Evolutionary conservation across 1,140 invertebrate genomes (phyloP).

Genomic region (Hetaerina americana): DNA sequence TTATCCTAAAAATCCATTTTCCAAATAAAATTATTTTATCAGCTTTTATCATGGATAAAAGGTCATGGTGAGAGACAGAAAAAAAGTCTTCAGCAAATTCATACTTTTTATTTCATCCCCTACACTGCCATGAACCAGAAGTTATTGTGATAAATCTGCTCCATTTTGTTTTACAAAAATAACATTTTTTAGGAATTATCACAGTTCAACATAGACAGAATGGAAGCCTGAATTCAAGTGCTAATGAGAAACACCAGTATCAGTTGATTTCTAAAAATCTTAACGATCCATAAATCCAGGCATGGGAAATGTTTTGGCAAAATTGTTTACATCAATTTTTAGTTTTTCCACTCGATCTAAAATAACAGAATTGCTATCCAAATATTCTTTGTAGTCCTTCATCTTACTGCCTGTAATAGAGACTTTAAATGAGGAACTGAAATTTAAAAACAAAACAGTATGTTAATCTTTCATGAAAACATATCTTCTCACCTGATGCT

Average conservation of each 20-base stretch:
- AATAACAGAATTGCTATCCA: conserved; percentile 30
- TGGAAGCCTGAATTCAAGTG: background rate
- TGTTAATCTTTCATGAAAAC: too few species aligned
- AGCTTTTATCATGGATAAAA: too few species aligned
- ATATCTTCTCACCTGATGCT: conserved; percentile 22
- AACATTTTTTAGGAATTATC: background rate
- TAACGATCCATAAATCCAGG: conserved; percentile 37
- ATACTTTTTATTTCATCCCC: background rate
- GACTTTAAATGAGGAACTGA: background rate
- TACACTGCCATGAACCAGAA: too few species aligned
- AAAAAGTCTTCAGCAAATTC: too few species aligned
- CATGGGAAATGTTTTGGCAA: conserved; percentile 41
- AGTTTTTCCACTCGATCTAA: conserved; percentile 28
- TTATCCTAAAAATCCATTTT: too few species aligned
- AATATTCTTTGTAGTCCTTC: conserved; percentile 40
- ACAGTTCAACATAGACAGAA: background rate
- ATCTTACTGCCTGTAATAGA: conserved; percentile 23
- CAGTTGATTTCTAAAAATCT: too few species aligned
- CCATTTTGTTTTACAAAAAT: background rate
- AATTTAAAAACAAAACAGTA: background rate
- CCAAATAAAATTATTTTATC: too few species aligned
- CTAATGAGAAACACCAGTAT: background rate
- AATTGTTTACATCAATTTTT: conserved; percentile 35
- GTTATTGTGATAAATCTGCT: background rate
- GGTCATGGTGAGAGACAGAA: too few species aligned